These are phyloP conservation scores for Leistus spinibarbis DNA, from an alignment of 2,888 invertebrate species.

Conservation along the genomic window DNA sequence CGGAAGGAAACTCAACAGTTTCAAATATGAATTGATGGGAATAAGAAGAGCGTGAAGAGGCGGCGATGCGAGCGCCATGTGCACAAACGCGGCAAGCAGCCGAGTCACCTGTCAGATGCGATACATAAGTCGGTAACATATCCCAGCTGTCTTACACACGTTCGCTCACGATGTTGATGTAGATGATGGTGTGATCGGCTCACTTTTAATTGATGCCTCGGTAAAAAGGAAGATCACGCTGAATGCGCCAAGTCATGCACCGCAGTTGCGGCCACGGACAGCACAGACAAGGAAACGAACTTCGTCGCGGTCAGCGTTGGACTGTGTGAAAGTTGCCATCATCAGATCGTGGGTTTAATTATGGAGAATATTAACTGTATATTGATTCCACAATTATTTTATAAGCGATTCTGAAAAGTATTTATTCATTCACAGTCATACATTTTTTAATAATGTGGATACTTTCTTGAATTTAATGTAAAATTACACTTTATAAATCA, in stretches of 20 bases:
- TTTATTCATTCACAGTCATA: too few species aligned
- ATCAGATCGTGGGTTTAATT: not conserved
- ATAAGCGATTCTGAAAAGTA: not conserved
- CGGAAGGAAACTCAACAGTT: not conserved
- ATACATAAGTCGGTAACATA: constrained; percentile 14
- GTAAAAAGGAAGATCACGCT: constrained; percentile 18
- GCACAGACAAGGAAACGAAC: too few species aligned
- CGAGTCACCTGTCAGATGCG: constrained; percentile 16
- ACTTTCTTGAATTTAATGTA: too few species aligned
- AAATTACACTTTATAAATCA: too few species aligned
- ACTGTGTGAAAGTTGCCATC: not conserved
- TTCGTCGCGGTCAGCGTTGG: not conserved
- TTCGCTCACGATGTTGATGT: constrained; percentile 16
- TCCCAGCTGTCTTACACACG: constrained; percentile 38
- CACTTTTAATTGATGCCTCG: constrained; percentile 55
- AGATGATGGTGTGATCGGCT: constrained; percentile 48
- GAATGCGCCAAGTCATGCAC: constrained; percentile 11
- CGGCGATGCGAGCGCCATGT: constrained; percentile 22
- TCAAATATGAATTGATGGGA: not conserved
- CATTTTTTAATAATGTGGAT: too few species aligned
- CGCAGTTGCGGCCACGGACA: not conserved
- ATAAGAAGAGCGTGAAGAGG: constrained; percentile 6
- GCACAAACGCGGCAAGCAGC: constrained; percentile 19
- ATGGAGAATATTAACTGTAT: not conserved
- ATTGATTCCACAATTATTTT: not conserved